Evolutionary conservation across 2,113 vertebrate species (phyloP).

Genomic region (Phaethon lepturus): DNA sequence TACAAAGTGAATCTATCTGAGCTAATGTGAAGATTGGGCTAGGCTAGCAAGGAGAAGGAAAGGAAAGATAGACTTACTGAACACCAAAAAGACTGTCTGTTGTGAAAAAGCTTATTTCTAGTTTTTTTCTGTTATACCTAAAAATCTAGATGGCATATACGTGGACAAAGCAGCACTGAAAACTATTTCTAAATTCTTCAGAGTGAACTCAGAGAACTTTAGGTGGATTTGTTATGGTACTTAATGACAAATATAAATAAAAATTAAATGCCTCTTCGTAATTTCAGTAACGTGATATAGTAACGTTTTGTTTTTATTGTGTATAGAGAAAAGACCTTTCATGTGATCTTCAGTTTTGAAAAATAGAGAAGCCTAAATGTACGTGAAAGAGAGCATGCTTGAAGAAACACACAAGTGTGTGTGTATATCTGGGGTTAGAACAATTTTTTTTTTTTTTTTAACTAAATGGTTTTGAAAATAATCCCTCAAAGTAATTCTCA

Average conservation of each 20-base stretch:
- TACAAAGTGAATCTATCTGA: constrained; percentile 48
- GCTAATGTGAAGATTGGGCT: constrained; percentile 24
- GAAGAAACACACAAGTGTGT: not conserved
- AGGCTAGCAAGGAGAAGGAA: not conserved
- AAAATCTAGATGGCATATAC: not conserved
- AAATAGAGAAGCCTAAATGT: not conserved
- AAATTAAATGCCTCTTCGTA: not conserved
- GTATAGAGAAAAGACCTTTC: not conserved
- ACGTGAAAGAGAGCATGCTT: not conserved
- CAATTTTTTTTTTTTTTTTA: not conserved
- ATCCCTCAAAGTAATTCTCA: not conserved
- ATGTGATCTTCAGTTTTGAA: not conserved
- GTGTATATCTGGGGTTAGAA: not conserved
- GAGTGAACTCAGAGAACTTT: not conserved
- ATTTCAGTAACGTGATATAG: not conserved
- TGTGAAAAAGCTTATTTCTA: not conserved
- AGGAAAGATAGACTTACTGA: not conserved
- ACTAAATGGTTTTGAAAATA: not conserved
- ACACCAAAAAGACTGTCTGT: not conserved
- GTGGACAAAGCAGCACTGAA: not conserved
- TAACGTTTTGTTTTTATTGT: not conserved
- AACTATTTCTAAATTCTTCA: not conserved
- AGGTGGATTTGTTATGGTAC: not conserved
- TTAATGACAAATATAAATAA: not conserved
- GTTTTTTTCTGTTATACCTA: not conserved